Base-by-base conservation (phyloP, 2,888 invertebrate genomes). In the Drosophila niveifrons region DNA sequence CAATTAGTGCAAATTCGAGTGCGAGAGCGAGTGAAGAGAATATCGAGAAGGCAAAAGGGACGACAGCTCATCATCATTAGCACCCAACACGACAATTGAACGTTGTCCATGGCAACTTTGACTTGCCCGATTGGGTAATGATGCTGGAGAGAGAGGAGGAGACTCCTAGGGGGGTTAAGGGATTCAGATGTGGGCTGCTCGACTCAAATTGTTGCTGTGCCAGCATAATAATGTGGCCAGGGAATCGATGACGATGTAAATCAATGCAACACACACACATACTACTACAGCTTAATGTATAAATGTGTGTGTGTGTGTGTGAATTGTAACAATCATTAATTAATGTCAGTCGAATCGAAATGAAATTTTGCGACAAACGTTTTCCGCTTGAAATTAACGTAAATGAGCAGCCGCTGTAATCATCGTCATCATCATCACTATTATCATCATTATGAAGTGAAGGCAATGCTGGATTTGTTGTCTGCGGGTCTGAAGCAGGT, bases 331-430 rank as follows among this genome's bases (percentile, higher is more conserved):
- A 87, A 87, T 87, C 86, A 87, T 87, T 87, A 88, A 87, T 87
- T 87, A 87, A 87, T 86, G 86, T 86, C 86, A 87, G 86, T 86
- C 88, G 82, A 88, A 83, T 74, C 64, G 76, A 82, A 83, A 84
- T 85, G 80, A 84, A 84, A 85, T 83, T 84, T 84, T 81, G 81
- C 83, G 83, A 85, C 83, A 85, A 84, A 84, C 83, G 85, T 81
- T 84, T 84, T 84, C 81, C 83, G 83, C 80, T 75, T 70, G 81
- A 73, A 85, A 85, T 82, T 82, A 85, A 82, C 79, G 83, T 72
- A 84, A 82, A 82, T 84, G 84, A 84, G 84, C 75, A 80, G 72
- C 53, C 43, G 47, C 17, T 44, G 53, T 69, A 55, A 55, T 65
- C 28, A 62, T 70, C 65, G 29, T 56, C 43, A 39, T 34, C 41